Evolutionary conservation across 2,888 invertebrate genomes (phyloP).

Genomic region (Protodeltote pygarga): DNA sequence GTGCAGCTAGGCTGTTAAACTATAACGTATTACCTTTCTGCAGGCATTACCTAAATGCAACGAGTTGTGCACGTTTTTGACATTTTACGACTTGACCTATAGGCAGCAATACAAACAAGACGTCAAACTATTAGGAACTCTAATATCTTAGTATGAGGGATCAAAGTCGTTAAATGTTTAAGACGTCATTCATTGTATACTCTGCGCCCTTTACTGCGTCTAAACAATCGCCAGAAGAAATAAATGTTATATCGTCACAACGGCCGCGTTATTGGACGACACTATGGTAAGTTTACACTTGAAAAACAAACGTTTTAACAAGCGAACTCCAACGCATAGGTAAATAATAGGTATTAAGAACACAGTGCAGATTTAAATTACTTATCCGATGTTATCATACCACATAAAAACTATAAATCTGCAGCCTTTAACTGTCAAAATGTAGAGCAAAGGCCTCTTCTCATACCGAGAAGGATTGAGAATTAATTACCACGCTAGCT

Average conservation of each 20-base stretch:
- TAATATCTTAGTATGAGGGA: slow-evolving; percentile 12
- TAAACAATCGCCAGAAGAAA: slow-evolving; percentile 29
- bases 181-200: slow-evolving; percentile 4
- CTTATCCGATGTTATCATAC: too few relatives aligned
- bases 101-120: slow-evolving; percentile 14
- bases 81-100: slow-evolving; percentile 48
- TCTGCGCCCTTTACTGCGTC: slow-evolving; percentile 24
- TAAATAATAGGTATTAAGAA: too few relatives aligned
- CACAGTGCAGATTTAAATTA: too few relatives aligned
- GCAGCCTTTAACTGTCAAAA: too few relatives aligned
- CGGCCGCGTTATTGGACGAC: slow-evolving; percentile 14
- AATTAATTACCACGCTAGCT: too few relatives aligned
- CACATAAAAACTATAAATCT: too few relatives aligned
- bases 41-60: slow-evolving; percentile 11
- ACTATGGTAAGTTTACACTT: slow-evolving; percentile 17
- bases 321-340: too few relatives aligned
- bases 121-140: slow-evolving; percentile 16
- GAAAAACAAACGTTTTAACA: slow-evolving; percentile 4
- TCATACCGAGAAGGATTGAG: too few relatives aligned
- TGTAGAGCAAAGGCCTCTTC: too few relatives aligned
- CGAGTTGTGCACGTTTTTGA: slow-evolving; percentile 45
- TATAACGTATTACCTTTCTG: slow-evolving; percentile 24
- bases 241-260: slow-evolving; percentile 28
- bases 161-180: slow-evolving; percentile 8
- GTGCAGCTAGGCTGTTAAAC: slow-evolving; percentile 10